These are phyloP conservation scores for Tetragnatha versicolor DNA, from an alignment of 1,140 invertebrate species.

Conservation along the genomic window DNA sequence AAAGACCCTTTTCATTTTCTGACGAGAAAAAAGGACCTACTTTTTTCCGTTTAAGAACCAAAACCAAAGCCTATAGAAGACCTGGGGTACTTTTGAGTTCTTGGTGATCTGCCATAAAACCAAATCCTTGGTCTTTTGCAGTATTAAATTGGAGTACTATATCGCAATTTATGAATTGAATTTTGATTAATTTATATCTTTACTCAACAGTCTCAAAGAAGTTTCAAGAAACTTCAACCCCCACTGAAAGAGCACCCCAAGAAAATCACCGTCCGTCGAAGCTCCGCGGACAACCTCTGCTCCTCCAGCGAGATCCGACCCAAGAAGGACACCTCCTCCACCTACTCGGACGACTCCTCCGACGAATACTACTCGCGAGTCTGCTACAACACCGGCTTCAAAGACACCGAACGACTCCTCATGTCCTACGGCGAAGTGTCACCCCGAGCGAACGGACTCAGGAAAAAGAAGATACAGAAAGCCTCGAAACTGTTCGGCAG, in stretches of 20 bases:
- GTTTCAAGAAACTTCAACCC: neutral
- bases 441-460: neutral
- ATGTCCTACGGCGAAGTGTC: slow-evolving; percentile 33
- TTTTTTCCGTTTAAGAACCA: too few relatives aligned
- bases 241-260: neutral
- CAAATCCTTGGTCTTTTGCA: too few relatives aligned
- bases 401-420: slow-evolving; percentile 20
- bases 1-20: too few relatives aligned
- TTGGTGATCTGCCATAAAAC: too few relatives aligned
- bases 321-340: neutral
- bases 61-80: too few relatives aligned
- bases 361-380: slow-evolving; percentile 36
- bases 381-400: neutral
- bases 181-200: too few relatives aligned
- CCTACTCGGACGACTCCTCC: slow-evolving; percentile 10
- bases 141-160: too few relatives aligned
- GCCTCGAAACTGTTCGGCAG: neutral
- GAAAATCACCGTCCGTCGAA: slow-evolving; percentile 29
- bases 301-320: neutral
- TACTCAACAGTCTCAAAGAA: slow-evolving; percentile 9
- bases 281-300: slow-evolving; percentile 24
- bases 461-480: slow-evolving; percentile 40
- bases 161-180: too few relatives aligned
- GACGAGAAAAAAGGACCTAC: too few relatives aligned
- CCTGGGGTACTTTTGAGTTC: too few relatives aligned